A percentile compares a stretch with the other conserved stretches of the same genome.
phyloP scores from a whole-genome alignment of 2,888 invertebrate genomes.

The Leptopterna dolabrata region DNA sequence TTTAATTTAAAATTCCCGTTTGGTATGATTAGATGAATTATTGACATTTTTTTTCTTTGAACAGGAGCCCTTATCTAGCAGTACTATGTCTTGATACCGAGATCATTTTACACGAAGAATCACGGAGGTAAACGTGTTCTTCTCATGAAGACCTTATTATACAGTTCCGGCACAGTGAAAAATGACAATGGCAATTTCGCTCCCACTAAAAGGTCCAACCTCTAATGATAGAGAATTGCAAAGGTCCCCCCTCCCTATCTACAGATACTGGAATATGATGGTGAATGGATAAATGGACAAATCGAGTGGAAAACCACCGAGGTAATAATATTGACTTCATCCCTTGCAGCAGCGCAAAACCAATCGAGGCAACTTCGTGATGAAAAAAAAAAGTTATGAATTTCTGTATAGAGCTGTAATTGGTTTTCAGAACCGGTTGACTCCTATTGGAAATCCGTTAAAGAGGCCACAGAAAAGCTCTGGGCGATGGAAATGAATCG shows the following conservation, averaged over 20 bases:
- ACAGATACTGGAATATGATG: neutral
- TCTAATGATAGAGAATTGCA: neutral
- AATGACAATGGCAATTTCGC: neutral
- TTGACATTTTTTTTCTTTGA: neutral
- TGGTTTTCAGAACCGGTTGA: slow-evolving; percentile 31
- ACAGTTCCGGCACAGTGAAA: neutral
- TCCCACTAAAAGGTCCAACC: neutral
- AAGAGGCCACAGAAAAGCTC: slow-evolving; percentile 29
- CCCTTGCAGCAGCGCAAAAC: slow-evolving; percentile 14
- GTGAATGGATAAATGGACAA: neutral
- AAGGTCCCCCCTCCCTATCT: neutral
- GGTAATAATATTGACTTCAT: slow-evolving; percentile 15
- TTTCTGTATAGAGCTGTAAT: slow-evolving; percentile 37
- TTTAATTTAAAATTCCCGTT: neutral
- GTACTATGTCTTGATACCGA: no score
- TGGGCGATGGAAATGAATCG: slow-evolving; percentile 50
- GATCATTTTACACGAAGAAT: neutral
- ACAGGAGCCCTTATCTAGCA: neutral
- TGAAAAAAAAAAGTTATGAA: slow-evolving; percentile 28
- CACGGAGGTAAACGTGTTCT: neutral
- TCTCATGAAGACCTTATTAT: neutral
- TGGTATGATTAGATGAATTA: neutral
- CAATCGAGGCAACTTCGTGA: neutral
- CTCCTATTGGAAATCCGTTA: slow-evolving; percentile 40
- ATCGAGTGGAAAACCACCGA: neutral